These are phyloP conservation scores for Eumeta japonica DNA, from an alignment of 1,140 invertebrate genomes.

Conservation along the genomic window DNA sequence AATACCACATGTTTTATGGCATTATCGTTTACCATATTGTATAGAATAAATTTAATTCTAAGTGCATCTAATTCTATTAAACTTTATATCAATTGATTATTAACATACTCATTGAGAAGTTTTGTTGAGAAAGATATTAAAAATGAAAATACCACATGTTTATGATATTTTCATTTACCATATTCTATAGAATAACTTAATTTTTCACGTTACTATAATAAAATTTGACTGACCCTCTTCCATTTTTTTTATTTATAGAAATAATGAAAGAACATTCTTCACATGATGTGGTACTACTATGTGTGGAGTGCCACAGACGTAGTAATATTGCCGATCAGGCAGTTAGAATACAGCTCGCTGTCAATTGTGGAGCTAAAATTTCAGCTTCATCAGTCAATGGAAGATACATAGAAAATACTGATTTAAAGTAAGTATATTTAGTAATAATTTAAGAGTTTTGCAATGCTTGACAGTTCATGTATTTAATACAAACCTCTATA, in stretches of 20 bases:
- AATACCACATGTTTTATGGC: constrained; percentile 1
- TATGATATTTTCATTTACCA: not conserved
- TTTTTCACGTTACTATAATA: not conserved
- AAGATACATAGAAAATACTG: constrained; percentile 20
- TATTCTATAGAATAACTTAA: not conserved
- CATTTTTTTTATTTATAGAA: constrained; percentile 39
- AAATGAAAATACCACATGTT: not conserved
- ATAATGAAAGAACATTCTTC: constrained; percentile 82
- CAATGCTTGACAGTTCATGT: no score
- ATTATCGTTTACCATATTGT: not conserved
- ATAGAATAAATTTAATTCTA: not conserved
- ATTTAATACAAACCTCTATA: no score
- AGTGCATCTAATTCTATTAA: no score
- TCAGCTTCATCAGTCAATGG: constrained; percentile 6
- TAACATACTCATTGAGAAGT: no score
- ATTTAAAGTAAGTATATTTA: constrained; percentile 25
- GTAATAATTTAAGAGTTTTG: not conserved
- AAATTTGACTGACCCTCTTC: not conserved
- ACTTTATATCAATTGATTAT: no score
- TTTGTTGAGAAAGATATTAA: not conserved
- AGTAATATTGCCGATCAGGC: constrained; percentile 70
- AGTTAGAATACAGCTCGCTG: constrained; percentile 63
- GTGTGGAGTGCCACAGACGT: constrained; percentile 71
- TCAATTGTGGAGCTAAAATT: constrained; percentile 65
- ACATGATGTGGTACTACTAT: constrained; percentile 79